phyloP scores from a whole-genome alignment of 1,140 invertebrate genomes.

The Limonius californicus region DNA sequence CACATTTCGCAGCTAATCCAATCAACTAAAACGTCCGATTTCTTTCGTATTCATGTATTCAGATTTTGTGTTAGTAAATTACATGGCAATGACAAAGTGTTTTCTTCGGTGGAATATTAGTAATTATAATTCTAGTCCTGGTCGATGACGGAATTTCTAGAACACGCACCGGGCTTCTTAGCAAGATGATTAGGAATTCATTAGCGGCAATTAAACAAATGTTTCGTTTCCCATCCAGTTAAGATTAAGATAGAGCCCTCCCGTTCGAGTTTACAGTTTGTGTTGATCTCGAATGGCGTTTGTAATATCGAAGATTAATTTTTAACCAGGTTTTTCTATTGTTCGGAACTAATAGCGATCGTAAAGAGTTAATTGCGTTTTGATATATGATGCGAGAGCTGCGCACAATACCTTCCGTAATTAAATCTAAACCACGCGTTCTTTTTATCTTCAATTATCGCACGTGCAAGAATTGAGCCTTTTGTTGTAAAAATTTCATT shows the following conservation, averaged over 20 bases:
- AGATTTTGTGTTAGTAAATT: too few relatives aligned
- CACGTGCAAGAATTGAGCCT: not conserved
- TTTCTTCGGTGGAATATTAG: too few relatives aligned
- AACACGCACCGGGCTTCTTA: not conserved
- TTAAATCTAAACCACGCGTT: not conserved
- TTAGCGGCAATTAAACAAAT: too few relatives aligned
- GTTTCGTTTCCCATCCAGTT: too few relatives aligned
- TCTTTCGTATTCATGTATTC: too few relatives aligned
- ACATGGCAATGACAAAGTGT: too few relatives aligned
- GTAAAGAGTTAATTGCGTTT: not conserved
- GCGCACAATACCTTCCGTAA: not conserved
- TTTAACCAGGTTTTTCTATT: not conserved
- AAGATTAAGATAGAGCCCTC: too few relatives aligned
- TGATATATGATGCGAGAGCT: not conserved
- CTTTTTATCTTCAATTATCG: not conserved
- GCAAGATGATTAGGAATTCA: not conserved
- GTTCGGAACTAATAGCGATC: not conserved
- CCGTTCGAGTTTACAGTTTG: not conserved
- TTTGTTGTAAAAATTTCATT: not conserved
- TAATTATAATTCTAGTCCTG: too few relatives aligned
- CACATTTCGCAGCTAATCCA: too few relatives aligned
- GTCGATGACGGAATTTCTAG: too few relatives aligned
- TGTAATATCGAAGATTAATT: not conserved
- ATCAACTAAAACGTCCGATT: too few relatives aligned
- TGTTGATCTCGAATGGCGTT: not conserved